Evolutionary conservation across 2,113 vertebrate species (phyloP).

Genomic region (Hepsetus odoe): DNA sequence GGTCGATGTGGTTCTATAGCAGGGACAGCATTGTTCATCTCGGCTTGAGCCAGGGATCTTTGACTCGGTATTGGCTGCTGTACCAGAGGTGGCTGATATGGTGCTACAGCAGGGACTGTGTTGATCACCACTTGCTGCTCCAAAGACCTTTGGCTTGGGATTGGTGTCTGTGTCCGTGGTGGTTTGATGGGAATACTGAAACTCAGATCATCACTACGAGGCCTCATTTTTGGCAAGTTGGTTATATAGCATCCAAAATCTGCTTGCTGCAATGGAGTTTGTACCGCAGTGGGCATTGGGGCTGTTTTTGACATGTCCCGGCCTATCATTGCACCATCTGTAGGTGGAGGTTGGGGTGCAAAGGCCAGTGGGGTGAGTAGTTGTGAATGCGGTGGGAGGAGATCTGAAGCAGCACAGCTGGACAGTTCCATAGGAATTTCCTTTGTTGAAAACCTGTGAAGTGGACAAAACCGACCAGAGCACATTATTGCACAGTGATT

Average conservation of each 20-base stretch:
- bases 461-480: neutral
- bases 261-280: neutral
- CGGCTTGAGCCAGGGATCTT: neutral
- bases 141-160: neutral
- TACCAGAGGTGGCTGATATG: neutral
- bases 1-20: neutral
- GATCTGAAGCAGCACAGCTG: constrained; percentile 13
- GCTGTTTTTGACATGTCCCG: neutral
- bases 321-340: constrained; percentile 18
- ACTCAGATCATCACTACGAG: neutral
- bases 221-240: neutral
- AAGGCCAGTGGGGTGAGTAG: neutral
- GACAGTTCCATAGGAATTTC: neutral
- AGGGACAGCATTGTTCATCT: neutral
- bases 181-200: constrained; percentile 12
- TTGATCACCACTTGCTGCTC: neutral
- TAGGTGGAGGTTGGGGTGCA: neutral
- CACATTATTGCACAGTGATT: neutral
- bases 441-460: constrained; percentile 4
- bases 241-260: neutral
- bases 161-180: neutral
- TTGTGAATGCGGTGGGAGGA: neutral
- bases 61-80: neutral
- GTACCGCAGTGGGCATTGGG: neutral
- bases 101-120: neutral